Conservation (phyloP, 1,140 invertebrate species). For the Trinorchestia longiramus region DNA sequence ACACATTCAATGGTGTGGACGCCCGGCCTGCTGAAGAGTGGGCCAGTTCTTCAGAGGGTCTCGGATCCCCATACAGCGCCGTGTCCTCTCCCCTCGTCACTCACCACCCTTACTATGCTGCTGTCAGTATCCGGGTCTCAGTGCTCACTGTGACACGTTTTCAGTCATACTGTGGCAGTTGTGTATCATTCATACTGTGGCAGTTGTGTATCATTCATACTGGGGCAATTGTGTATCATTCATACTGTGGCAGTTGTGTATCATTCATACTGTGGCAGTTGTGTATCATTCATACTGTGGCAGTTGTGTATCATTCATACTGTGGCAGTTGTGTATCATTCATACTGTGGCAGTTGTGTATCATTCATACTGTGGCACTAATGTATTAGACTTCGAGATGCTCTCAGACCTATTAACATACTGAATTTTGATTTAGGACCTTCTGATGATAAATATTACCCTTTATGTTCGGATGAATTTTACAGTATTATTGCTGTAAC, state of each 20-base stretch:
- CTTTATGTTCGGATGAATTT: no score
- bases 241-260: neutral
- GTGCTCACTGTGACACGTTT: neutral
- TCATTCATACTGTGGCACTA: no score
- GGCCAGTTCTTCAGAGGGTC: slow-evolving; percentile 25
- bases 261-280: no score
- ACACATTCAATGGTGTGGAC: slow-evolving; percentile 50
- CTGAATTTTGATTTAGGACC: no score
- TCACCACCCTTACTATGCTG: slow-evolving; percentile 40
- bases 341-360: no score
- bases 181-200: neutral
- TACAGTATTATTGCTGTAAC: no score
- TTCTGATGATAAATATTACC: no score
- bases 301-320: neutral
- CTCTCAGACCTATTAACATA: no score
- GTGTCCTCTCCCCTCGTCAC: slow-evolving; percentile 29
- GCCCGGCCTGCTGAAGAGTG: slow-evolving; percentile 1
- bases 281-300: no score
- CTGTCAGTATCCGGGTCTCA: neutral
- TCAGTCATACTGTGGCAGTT: neutral
- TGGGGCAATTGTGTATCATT: no score
- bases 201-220: neutral
- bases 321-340: neutral
- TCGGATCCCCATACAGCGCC: slow-evolving; percentile 39
- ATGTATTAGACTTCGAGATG: no score